These are phyloP conservation scores for Selenia dentaria DNA, from an alignment of 2,888 invertebrate species.

Conservation along the genomic window DNA sequence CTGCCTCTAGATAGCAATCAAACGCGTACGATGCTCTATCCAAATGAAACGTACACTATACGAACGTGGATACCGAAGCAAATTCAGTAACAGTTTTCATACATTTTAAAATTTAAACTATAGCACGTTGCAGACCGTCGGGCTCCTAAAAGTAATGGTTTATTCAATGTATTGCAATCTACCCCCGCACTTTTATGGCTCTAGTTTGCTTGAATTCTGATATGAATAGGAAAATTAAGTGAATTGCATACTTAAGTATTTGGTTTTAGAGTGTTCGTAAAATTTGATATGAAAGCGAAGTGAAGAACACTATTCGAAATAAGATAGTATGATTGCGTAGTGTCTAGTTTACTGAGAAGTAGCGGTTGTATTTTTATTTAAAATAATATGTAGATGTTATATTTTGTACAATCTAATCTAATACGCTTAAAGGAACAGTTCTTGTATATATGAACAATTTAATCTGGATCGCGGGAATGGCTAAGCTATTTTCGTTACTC, in stretches of 20 bases:
- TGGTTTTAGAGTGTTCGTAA: background rate
- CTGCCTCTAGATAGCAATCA: background rate
- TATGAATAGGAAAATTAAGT: constrained; percentile 19
- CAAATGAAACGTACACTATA: background rate
- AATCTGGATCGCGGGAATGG: no score
- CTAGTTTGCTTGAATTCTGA: constrained; percentile 21
- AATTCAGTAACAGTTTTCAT: constrained; percentile 14
- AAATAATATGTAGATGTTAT: no score
- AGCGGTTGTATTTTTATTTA: no score
- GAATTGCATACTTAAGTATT: background rate
- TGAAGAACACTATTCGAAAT: no score
- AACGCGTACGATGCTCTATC: background rate
- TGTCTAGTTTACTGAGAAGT: no score
- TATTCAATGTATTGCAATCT: constrained; percentile 29
- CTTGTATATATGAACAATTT: no score
- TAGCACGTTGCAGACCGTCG: constrained; percentile 22
- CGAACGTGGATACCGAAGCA: background rate
- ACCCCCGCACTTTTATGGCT: constrained; percentile 20
- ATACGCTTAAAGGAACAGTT: no score
- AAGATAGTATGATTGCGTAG: no score
- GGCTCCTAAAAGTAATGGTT: constrained; percentile 24
- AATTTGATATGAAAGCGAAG: background rate
- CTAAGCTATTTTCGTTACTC: no score
- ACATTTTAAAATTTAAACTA: constrained; percentile 24
- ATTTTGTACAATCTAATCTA: no score